phyloP scores from a whole-genome alignment of 1,140 invertebrate genomes.

The Calephelis virginiensis region DNA sequence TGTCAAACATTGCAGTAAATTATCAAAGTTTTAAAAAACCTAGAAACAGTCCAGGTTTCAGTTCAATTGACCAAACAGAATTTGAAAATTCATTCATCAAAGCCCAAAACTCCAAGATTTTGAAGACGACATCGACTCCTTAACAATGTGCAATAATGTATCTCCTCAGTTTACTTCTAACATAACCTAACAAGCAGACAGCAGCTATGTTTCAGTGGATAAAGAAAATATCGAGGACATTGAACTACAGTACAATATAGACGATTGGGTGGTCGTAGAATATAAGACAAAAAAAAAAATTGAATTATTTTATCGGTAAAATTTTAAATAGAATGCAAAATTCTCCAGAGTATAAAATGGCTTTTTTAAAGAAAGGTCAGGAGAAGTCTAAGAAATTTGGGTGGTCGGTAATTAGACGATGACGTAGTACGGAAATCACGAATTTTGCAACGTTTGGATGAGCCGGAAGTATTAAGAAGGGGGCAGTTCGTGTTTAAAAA shows the following conservation, averaged over 20 bases:
- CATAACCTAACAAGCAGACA: no score
- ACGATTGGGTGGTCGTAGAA: neutral
- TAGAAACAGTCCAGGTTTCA: neutral
- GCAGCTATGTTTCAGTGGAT: neutral
- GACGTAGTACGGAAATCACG: neutral
- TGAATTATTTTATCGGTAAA: neutral
- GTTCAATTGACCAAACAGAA: neutral
- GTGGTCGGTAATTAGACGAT: neutral
- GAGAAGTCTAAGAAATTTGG: neutral
- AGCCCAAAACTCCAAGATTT: neutral
- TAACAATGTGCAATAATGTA: neutral
- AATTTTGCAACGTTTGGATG: neutral
- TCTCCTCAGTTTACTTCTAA: neutral
- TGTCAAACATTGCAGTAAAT: neutral
- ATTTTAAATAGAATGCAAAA: neutral
- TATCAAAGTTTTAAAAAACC: no score
- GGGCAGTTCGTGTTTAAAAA: conserved; percentile 1
- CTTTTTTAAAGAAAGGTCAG: conserved; percentile 1
- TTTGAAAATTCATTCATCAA: neutral
- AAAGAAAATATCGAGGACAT: neutral
- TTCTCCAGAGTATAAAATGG: neutral
- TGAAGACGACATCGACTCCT: no score
- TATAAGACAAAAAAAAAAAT: neutral
- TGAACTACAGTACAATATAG: neutral
- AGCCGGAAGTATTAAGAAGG: neutral